Conservation (phyloP, 2,113 vertebrate genomes). For the Tilapia sparmanii region DNA sequence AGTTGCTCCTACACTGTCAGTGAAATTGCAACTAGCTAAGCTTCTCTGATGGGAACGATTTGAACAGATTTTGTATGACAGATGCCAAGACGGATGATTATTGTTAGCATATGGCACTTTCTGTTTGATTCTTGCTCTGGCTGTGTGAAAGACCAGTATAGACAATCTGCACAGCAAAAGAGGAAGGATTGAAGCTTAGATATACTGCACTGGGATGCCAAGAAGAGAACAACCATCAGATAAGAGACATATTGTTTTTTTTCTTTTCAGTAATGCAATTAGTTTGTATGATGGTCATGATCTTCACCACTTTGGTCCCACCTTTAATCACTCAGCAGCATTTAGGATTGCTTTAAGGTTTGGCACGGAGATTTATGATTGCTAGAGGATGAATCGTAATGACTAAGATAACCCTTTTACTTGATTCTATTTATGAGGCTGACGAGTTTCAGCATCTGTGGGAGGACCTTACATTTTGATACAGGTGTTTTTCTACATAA, state of each 20-base stretch:
- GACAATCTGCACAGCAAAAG: not conserved
- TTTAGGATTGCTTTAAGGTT: not conserved
- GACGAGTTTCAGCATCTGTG: not conserved
- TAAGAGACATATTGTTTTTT: not conserved
- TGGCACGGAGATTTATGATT: not conserved
- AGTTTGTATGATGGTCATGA: not conserved
- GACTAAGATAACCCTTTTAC: not conserved
- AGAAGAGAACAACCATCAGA: not conserved
- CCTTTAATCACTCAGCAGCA: not conserved
- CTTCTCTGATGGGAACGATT: constrained; percentile 43
- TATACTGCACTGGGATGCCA: not conserved
- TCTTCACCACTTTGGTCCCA: not conserved
- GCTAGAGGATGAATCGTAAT: not conserved
- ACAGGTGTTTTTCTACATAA: not conserved
- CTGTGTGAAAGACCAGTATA: not conserved
- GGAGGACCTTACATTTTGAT: not conserved
- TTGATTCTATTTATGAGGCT: not conserved
- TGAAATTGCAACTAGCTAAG: constrained; percentile 50
- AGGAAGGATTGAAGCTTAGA: not conserved
- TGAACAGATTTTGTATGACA: constrained; percentile 41
- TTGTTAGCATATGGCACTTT: constrained; percentile 51
- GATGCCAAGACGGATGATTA: constrained; percentile 37
- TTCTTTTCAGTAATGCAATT: not conserved
- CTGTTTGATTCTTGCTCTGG: constrained; percentile 12
- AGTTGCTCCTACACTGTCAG: constrained; percentile 23